Evolutionary conservation across 2,888 invertebrate genomes (phyloP).

Genomic region (Oasisia sp.): DNA sequence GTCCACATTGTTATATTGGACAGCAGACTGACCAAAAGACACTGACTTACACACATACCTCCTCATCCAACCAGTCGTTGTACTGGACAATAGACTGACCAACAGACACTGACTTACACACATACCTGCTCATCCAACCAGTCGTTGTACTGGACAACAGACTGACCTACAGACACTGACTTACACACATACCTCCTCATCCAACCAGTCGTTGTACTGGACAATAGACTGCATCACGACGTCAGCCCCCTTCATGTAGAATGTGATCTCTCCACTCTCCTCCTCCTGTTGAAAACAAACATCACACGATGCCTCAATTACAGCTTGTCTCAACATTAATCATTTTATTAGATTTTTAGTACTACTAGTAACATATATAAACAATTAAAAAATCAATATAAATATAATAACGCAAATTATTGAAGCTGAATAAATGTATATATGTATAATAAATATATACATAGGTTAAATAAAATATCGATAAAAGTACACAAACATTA

Average conservation of each 20-base stretch:
- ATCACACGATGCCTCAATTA: background rate
- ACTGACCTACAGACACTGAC: background rate
- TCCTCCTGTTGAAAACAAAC: conserved; percentile 70
- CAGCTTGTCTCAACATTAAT: background rate
- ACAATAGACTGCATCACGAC: conserved; percentile 91
- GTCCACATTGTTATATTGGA: too few relatives aligned
- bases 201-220: conserved; percentile 94
- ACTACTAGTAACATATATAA: too few relatives aligned
- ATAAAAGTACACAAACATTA: too few relatives aligned
- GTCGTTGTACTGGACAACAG: too few relatives aligned
- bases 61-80: too few relatives aligned
- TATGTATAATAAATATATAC: too few relatives aligned
- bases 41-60: background rate
- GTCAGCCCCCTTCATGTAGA: conserved; percentile 98
- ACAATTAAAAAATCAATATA: background rate
- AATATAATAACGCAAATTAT: background rate
- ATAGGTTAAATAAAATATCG: too few relatives aligned
- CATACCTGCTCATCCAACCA: background rate
- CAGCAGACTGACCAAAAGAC: background rate
- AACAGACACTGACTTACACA: background rate
- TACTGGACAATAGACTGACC: background rate
- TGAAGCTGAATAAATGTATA: too few relatives aligned
- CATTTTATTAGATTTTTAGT: background rate
- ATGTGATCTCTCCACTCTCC: conserved; percentile 84
- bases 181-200: conserved; percentile 74